These are phyloP conservation scores for Eurytoma adleriae DNA, from an alignment of 2,888 invertebrate genomes.

Conservation along the genomic window DNA sequence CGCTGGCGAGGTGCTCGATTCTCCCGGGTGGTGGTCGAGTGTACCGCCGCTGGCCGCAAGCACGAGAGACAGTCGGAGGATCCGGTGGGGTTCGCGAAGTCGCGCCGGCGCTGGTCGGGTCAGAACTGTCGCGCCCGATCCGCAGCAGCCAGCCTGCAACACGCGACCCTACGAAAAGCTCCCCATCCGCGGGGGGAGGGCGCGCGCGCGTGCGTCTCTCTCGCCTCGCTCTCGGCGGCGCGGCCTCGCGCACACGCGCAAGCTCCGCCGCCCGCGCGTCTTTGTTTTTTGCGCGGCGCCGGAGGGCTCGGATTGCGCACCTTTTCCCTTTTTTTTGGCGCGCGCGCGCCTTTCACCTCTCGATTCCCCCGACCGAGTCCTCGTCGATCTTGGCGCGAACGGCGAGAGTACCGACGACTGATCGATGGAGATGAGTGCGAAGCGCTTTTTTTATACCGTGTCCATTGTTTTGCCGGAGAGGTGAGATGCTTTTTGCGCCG, in stretches of 20 bases:
- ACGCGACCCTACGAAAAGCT: conserved; percentile 60
- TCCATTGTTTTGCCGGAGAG: too few relatives aligned
- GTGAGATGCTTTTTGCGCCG: too few relatives aligned
- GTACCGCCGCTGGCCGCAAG: background rate
- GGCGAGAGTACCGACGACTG: too few relatives aligned
- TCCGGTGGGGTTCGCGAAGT: conserved; percentile 59
- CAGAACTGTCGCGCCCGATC: conserved; percentile 75
- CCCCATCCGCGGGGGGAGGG: conserved; percentile 55
- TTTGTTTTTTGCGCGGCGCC: too few relatives aligned
- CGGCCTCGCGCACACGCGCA: background rate
- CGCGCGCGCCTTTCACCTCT: background rate
- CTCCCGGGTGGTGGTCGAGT: background rate
- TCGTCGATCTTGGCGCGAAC: too few relatives aligned
- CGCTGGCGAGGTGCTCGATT: background rate
- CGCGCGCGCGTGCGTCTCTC: conserved; percentile 34
- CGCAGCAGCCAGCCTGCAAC: conserved; percentile 76
- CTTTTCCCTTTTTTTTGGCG: background rate
- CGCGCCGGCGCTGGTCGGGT: conserved; percentile 72
- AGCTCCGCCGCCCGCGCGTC: too few relatives aligned
- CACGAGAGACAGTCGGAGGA: conserved; percentile 15
- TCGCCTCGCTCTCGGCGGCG: conserved; percentile 41
- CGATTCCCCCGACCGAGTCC: too few relatives aligned
- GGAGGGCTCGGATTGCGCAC: too few relatives aligned
- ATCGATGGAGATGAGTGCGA: too few relatives aligned
- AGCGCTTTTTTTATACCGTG: too few relatives aligned